Conservation (phyloP, 2,888 invertebrate genomes). For the Tachina fera region DNA sequence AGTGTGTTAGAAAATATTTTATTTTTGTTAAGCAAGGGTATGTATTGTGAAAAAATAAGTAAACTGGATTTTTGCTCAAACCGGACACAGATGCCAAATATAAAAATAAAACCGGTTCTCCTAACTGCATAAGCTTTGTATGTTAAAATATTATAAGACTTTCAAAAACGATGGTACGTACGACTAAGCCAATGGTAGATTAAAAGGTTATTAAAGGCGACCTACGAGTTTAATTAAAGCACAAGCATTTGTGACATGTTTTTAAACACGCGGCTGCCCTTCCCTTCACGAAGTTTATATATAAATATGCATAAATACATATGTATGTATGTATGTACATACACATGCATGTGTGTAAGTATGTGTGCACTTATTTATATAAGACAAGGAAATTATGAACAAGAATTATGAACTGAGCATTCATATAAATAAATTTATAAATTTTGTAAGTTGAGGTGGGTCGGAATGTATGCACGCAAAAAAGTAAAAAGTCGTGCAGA, state of each 20-base stretch:
- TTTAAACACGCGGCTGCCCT: slow-evolving; percentile 71
- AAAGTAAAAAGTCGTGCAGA: too few species aligned
- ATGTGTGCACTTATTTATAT: background rate
- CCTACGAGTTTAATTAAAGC: slow-evolving; percentile 63
- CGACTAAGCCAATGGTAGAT: slow-evolving; percentile 54
- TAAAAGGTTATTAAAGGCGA: slow-evolving; percentile 68
- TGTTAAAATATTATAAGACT: slow-evolving; percentile 26
- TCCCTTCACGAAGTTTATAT: slow-evolving; percentile 40
- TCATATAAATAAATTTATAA: too few species aligned
- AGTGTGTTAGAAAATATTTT: too few species aligned
- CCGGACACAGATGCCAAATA: too few species aligned
- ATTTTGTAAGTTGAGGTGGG: too few species aligned
- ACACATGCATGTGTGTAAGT: too few species aligned
- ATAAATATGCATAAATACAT: background rate
- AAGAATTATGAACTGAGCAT: background rate
- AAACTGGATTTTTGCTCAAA: too few species aligned
- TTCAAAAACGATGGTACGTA: slow-evolving; percentile 30
- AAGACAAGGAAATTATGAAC: background rate
- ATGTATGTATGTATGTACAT: background rate
- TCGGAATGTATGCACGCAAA: too few species aligned
- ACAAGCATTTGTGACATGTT: slow-evolving; percentile 68
- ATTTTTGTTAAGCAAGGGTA: too few species aligned
- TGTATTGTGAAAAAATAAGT: too few species aligned
- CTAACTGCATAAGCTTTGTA: background rate
- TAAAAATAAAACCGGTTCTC: too few species aligned